phyloP scores from a whole-genome alignment of 2,797 vertebrate genomes.

The Hemitrygon akajei region DNA sequence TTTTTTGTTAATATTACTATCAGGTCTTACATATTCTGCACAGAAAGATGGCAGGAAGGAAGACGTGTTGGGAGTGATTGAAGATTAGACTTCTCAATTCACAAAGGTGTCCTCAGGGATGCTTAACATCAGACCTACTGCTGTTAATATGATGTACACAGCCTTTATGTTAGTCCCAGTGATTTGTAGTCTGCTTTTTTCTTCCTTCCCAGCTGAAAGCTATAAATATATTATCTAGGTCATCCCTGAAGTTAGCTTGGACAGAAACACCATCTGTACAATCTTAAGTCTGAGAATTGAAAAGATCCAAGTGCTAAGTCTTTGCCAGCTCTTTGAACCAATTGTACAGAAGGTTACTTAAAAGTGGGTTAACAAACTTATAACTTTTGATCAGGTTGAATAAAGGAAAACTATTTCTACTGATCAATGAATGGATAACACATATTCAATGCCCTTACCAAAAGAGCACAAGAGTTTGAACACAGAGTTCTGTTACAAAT shows the following conservation, averaged over 20 bases:
- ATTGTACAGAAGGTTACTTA: background rate
- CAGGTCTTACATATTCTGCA: background rate
- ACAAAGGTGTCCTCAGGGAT: background rate
- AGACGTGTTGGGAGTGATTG: background rate
- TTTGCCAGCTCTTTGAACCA: slow-evolving; percentile 16
- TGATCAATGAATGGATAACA: background rate
- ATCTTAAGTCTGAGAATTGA: background rate
- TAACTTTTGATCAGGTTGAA: background rate
- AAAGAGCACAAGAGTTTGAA: background rate
- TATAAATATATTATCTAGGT: slow-evolving; percentile 10
- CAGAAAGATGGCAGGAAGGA: background rate
- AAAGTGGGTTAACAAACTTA: background rate
- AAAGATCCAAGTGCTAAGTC: background rate
- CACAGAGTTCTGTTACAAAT: background rate
- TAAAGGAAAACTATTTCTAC: background rate
- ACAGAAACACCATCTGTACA: background rate
- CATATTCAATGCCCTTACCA: background rate
- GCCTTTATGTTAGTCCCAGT: background rate
- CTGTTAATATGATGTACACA: background rate
- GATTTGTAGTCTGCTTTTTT: background rate
- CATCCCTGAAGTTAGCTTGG: background rate
- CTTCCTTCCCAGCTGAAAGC: background rate
- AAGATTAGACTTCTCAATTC: background rate
- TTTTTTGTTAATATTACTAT: too few species aligned
- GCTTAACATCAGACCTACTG: background rate